Percentiles rank a stretch among this genome's conserved stretches.
phyloP scores from a whole-genome alignment of 2,888 invertebrate species.

The Aphelenchoides bicaudatus region DNA sequence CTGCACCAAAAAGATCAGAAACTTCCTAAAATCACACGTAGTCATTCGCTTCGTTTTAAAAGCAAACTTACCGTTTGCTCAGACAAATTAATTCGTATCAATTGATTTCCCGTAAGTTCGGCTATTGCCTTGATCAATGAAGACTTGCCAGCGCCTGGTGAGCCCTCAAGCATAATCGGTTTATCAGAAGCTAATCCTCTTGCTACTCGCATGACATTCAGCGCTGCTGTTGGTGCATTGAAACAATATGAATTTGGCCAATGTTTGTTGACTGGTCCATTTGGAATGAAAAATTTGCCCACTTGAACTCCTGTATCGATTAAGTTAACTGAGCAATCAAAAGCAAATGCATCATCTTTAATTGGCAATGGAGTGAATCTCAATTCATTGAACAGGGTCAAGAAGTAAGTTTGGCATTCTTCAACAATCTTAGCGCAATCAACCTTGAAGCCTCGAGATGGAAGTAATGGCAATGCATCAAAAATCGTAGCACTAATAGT shows the following conservation, averaged over 20 bases:
- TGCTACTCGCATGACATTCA: constrained; percentile 77
- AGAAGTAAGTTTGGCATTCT: constrained; percentile 2
- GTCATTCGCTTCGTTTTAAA: background rate
- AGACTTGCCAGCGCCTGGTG: constrained; percentile 97
- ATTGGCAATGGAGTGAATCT: background rate
- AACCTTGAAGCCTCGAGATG: constrained; percentile 11
- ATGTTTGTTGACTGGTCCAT: background rate
- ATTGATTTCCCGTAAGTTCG: constrained; percentile 74
- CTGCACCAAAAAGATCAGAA: constrained; percentile 93
- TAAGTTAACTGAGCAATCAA: background rate
- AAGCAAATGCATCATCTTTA: too few species aligned
- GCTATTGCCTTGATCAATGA: constrained; percentile 87
- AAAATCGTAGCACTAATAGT: constrained; percentile 20
- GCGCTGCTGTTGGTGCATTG: constrained; percentile 30
- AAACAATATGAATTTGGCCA: constrained; percentile 15
- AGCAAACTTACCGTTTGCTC: constrained; percentile 81
- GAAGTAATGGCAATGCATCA: constrained; percentile 7
- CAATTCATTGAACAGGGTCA: background rate
- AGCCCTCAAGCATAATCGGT: constrained; percentile 83
- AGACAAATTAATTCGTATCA: constrained; percentile 90
- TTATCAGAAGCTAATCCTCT: constrained; percentile 76
- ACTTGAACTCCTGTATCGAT: background rate
- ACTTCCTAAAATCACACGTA: constrained; percentile 70
- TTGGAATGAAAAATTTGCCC: constrained; percentile 21
- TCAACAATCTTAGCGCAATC: constrained; percentile 8